Percentiles rank a stretch among this genome's conserved stretches.
Evolutionary conservation across 2,888 invertebrate species (phyloP).

Genomic region (Rhogogaster chlorosoma): DNA sequence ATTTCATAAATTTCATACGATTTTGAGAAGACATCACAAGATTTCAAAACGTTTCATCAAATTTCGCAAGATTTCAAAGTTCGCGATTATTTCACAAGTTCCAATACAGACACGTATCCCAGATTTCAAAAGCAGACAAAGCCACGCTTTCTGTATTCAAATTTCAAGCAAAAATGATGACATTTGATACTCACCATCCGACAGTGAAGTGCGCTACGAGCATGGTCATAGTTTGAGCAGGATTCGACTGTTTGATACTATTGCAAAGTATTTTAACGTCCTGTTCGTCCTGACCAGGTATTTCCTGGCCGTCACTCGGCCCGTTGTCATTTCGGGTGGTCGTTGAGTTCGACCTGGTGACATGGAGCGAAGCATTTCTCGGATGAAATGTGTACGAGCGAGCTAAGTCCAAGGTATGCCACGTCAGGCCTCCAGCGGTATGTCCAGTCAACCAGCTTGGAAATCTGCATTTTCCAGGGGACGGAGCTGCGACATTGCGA

Average conservation of each 20-base stretch:
- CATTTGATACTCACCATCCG: constrained; percentile 82
- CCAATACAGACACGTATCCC: too few species aligned
- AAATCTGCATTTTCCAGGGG: constrained; percentile 90
- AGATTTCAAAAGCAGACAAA: not conserved
- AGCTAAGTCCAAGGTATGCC: constrained; percentile 94
- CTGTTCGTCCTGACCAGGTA: constrained; percentile 73
- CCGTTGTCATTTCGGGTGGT: constrained; percentile 69
- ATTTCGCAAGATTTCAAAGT: not conserved
- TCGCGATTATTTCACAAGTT: not conserved
- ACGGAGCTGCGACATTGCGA: constrained; percentile 81
- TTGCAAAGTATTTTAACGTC: constrained; percentile 75
- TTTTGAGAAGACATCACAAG: too few species aligned
- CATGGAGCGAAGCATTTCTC: constrained; percentile 87
- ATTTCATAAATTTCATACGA: not conserved
- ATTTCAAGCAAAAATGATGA: not conserved
- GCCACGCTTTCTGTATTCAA: not conserved
- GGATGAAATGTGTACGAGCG: constrained; percentile 93
- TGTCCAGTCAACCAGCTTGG: constrained; percentile 93
- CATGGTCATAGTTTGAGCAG: constrained; percentile 80
- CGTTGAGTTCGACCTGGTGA: constrained; percentile 80
- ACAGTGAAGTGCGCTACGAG: constrained; percentile 86
- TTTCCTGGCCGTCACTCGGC: constrained; percentile 68
- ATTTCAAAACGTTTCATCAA: not conserved
- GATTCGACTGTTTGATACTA: constrained; percentile 72
- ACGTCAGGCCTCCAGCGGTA: constrained; percentile 77